Evolutionary conservation across 2,888 invertebrate species (phyloP).

Genomic region (Venusia cambrica): DNA sequence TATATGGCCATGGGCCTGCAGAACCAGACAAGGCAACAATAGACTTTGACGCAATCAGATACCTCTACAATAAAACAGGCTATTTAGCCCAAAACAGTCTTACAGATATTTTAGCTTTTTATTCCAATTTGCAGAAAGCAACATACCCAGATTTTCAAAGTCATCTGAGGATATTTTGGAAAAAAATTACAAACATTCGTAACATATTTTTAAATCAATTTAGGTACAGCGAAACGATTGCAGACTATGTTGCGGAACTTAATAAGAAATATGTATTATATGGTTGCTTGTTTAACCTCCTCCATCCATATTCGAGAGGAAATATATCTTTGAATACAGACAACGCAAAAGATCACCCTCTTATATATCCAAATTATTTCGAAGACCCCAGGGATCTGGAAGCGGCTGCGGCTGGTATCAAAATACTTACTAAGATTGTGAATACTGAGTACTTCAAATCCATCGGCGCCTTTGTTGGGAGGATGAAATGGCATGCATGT

Average conservation of each 20-base stretch:
- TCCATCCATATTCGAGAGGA: slow-evolving; percentile 78
- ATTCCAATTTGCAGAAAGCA: slow-evolving; percentile 41
- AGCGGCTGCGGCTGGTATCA: slow-evolving; percentile 42
- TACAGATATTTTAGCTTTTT: slow-evolving; percentile 73
- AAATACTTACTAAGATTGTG: slow-evolving; percentile 43
- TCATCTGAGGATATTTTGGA: slow-evolving; percentile 38
- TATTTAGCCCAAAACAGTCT: slow-evolving; percentile 65
- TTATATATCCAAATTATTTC: slow-evolving; percentile 84
- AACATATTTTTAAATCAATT: slow-evolving; percentile 4
- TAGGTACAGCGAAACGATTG: slow-evolving; percentile 39
- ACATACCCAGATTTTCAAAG: slow-evolving; percentile 50
- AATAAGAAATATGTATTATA: slow-evolving; percentile 49
- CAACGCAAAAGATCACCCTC: slow-evolving; percentile 80
- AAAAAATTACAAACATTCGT: slow-evolving; percentile 40
- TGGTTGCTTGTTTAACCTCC: slow-evolving; percentile 49
- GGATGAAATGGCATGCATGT: slow-evolving; percentile 45
- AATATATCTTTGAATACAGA: slow-evolving; percentile 74
- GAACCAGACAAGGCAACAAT: slow-evolving; percentile 34
- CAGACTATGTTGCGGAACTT: slow-evolving; percentile 37
- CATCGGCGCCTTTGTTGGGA: slow-evolving; percentile 41
- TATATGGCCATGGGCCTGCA: slow-evolving; percentile 48
- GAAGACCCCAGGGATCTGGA: slow-evolving; percentile 74
- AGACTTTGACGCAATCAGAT: slow-evolving; percentile 59
- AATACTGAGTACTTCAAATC: slow-evolving; percentile 45
- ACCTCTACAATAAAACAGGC: slow-evolving; percentile 74